phyloP scores from a whole-genome alignment of 2,888 invertebrate genomes.

The Philereme transversata region DNA sequence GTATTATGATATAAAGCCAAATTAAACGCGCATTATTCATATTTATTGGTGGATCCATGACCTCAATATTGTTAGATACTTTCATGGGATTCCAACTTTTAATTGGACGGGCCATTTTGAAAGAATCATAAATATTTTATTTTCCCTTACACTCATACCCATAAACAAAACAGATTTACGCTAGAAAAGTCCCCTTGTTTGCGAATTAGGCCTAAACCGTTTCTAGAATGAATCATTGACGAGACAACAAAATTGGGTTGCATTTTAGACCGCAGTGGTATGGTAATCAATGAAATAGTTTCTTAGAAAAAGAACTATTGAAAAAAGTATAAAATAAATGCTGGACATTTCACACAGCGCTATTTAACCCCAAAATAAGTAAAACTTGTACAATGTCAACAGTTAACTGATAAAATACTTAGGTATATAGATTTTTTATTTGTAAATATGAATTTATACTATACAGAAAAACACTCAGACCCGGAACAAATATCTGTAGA shows the following conservation, averaged over 20 bases:
- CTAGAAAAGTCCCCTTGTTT: constrained; percentile 30
- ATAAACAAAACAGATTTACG: constrained; percentile 35
- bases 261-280: too few relatives aligned
- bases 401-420: too few relatives aligned
- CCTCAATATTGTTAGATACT: neutral
- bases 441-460: too few relatives aligned
- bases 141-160: constrained; percentile 17
- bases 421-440: too few relatives aligned
- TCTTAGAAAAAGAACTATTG: too few relatives aligned
- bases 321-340: neutral
- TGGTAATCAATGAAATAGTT: too few relatives aligned
- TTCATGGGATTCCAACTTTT: constrained; percentile 5
- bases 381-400: too few relatives aligned
- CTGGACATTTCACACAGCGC: too few relatives aligned
- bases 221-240: neutral
- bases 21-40: neutral
- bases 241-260: neutral
- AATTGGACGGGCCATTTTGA: constrained; percentile 5
- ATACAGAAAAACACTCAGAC: too few relatives aligned
- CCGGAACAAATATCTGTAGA: too few relatives aligned
- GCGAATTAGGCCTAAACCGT: constrained; percentile 19
- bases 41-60: neutral
- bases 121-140: constrained; percentile 16
- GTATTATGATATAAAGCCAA: too few relatives aligned
- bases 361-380: too few relatives aligned